Base-by-base conservation (phyloP, 1,140 invertebrate species). In the Spodoptera frugiperda region DNA sequence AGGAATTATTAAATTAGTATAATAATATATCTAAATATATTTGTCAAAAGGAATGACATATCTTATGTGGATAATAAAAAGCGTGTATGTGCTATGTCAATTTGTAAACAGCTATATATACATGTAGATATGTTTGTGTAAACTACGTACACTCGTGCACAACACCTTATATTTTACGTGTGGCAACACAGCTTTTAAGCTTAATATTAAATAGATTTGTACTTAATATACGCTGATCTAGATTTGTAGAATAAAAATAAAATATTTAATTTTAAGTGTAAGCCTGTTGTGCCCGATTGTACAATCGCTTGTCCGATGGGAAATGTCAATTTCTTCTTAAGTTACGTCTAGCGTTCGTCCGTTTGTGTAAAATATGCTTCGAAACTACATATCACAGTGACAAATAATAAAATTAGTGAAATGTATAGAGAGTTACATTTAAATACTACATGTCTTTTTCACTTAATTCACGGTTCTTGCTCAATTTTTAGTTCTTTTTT, bases 331-430 rank as follows among this genome's bases (percentile, higher is more conserved):
- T 77, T 77, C 17, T 67, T 55, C 55, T 30, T 73, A 48, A 63
- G 25, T 65, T 53, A 65, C 49, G 25, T 54, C 25, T 63, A 75
- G 72, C 39, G 71, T 73, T 63, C 72, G 72, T 75, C 72, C 59
- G 72, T 75, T 44, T 65, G 49, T 71, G 53, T 71, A 57, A 65
- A 59, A 67, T 75, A 77, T 77, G 78, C 76, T 80, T 80, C 57
- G 57, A 76, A 79, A 70, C 77, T 89, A 93, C 91, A 93, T 93
- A 93, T 93, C 91, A 93, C 79, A 71, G 77, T 82, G 91, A 93
- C 89, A 93, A 93, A 92, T 92, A 92, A 91, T 79, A 73, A 77
- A 68, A 61, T 78, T 67, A 55, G 53, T 46, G 71, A 53, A 14
- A 49, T 49, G 30, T 76, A 19, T 78, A 67, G 19, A 67, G 19